A percentile compares a stretch with the other conserved stretches of the same genome.
Evolutionary conservation across 1,140 invertebrate species (phyloP).

Genomic region (Mamestra configurata): DNA sequence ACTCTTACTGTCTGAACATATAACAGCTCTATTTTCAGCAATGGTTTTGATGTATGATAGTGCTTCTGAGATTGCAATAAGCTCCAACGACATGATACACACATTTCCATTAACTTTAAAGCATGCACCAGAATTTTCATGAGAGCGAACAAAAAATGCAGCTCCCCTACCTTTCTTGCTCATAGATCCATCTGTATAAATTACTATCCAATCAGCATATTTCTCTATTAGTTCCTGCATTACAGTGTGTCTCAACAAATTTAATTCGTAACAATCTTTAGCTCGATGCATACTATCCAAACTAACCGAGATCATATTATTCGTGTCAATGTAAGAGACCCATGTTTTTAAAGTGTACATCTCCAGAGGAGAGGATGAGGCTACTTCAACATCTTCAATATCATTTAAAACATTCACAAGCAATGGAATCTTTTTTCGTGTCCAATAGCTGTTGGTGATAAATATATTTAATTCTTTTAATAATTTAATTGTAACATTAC

Average conservation of each 20-base stretch:
- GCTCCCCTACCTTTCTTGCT: neutral
- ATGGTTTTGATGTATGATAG: conserved; percentile 1
- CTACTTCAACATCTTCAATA: neutral
- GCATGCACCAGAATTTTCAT: neutral
- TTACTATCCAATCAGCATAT: neutral
- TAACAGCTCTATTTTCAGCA: conserved; percentile 33
- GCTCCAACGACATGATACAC: conserved; percentile 2
- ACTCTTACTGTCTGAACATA: conserved; percentile 6
- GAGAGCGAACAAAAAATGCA: neutral
- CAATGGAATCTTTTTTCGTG: neutral
- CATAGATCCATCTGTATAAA: neutral
- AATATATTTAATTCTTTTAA: neutral
- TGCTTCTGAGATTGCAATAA: conserved; percentile 26
- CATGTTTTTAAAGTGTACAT: neutral
- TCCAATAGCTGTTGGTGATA: neutral
- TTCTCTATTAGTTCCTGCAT: too few relatives aligned
- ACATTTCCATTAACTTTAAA: conserved; percentile 14
- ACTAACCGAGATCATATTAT: neutral
- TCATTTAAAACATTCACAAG: neutral
- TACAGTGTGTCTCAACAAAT: too few relatives aligned
- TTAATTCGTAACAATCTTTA: neutral
- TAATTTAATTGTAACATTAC: neutral
- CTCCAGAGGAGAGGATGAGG: neutral
- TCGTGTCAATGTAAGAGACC: neutral
- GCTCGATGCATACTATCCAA: neutral